A percentile compares a stretch with the other conserved stretches of the same genome.
Conservation (phyloP, 2,888 invertebrate genomes). For the Plebejus melissa region DNA sequence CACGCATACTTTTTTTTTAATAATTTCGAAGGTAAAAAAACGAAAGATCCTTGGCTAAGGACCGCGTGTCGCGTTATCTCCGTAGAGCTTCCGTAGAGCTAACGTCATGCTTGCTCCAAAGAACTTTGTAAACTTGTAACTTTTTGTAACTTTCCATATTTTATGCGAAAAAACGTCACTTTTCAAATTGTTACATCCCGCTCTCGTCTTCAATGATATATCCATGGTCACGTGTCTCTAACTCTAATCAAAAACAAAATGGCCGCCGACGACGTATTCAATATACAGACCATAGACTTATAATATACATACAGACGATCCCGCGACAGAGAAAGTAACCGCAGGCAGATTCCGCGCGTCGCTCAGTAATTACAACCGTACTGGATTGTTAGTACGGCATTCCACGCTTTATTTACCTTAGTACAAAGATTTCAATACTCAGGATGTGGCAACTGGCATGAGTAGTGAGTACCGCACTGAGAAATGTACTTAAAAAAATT, state of each 20-base stretch:
- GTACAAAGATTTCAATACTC: not conserved
- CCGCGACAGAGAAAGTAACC: not conserved
- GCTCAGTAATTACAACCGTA: constrained; percentile 12
- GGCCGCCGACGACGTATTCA: not conserved
- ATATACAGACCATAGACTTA: not conserved
- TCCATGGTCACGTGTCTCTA: not conserved
- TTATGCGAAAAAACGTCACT: too few relatives aligned
- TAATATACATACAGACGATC: not conserved
- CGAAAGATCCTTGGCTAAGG: not conserved
- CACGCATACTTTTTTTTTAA: too few relatives aligned
- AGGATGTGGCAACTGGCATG: not conserved
- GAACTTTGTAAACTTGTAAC: too few relatives aligned
- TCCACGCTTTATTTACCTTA: constrained; percentile 1
- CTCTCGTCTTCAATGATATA: too few relatives aligned
- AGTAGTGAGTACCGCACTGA: not conserved
- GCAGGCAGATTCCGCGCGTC: not conserved
- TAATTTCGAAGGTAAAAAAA: too few relatives aligned
- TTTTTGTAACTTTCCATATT: too few relatives aligned
- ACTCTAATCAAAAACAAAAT: not conserved
- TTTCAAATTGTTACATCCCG: too few relatives aligned
- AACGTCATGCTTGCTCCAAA: not conserved
- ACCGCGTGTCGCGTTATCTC: not conserved
- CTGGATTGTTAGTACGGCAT: not conserved
- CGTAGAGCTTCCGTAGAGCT: not conserved
- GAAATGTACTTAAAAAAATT: too few relatives aligned